Evolutionary conservation across 2,113 vertebrate genomes (phyloP).

Genomic region (Melozone crissalis): DNA sequence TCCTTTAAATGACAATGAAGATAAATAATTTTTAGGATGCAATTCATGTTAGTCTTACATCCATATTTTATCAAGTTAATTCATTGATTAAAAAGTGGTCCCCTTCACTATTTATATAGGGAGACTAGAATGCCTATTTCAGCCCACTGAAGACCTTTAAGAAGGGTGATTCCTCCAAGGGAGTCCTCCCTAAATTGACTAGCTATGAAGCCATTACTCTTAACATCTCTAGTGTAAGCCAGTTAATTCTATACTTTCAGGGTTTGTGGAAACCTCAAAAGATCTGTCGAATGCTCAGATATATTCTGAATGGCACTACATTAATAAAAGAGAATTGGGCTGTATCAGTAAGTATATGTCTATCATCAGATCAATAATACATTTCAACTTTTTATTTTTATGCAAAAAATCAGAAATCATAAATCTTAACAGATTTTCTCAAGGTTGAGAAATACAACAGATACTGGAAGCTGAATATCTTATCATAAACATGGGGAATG

Average conservation of each 20-base stretch:
- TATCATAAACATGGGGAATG: background rate
- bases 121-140: background rate
- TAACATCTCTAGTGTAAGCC: background rate
- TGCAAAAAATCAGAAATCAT: background rate
- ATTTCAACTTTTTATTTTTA: background rate
- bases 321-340: background rate
- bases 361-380: background rate
- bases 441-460: background rate
- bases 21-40: background rate
- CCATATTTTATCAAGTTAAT: background rate
- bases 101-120: background rate
- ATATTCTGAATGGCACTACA: background rate
- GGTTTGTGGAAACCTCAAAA: background rate
- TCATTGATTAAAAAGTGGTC: background rate
- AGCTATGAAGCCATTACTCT: background rate
- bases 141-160: background rate
- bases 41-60: background rate
- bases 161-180: background rate
- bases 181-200: background rate
- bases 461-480: background rate
- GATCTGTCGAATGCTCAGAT: background rate
- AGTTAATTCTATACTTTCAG: background rate
- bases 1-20: background rate
- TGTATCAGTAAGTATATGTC: background rate
- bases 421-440: background rate